Percentiles rank a stretch among this genome's conserved stretches.
Conservation (phyloP, 2,888 invertebrate species). For the Steromphala cineraria region DNA sequence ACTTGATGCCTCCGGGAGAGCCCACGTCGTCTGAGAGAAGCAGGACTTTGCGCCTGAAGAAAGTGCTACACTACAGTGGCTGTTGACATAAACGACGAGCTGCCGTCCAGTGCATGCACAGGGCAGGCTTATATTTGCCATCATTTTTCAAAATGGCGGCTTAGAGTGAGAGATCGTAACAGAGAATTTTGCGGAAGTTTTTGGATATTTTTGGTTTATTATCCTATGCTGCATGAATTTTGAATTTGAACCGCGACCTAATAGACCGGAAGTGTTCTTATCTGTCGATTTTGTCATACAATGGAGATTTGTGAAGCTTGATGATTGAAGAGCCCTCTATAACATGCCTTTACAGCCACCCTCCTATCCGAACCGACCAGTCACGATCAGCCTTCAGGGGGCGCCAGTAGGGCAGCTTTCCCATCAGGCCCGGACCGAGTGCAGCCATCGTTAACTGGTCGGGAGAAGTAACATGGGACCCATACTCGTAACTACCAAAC, state of each 20-base stretch:
- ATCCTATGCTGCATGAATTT: neutral
- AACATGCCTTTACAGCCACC: neutral
- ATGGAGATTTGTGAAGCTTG: neutral
- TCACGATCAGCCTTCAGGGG: constrained; percentile 19
- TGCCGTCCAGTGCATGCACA: neutral
- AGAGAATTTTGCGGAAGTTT: neutral
- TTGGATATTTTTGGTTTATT: neutral
- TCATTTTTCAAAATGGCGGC: constrained; percentile 11
- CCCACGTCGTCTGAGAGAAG: constrained; percentile 71
- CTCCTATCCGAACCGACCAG: constrained; percentile 17
- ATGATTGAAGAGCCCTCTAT: constrained; percentile 10
- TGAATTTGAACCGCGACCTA: constrained; percentile 7
- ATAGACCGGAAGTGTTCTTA: neutral
- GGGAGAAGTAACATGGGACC: neutral
- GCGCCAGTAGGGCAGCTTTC: neutral
- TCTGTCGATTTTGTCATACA: too few species aligned
- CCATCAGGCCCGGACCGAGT: constrained; percentile 17
- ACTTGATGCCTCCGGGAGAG: constrained; percentile 71
- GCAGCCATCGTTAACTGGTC: constrained; percentile 19
- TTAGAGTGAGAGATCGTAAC: constrained; percentile 17
- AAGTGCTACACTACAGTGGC: constrained; percentile 33
- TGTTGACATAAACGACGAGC: neutral
- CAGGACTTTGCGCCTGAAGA: constrained; percentile 74
- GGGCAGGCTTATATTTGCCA: constrained; percentile 7
- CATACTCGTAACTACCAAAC: constrained; percentile 13